Evolutionary conservation across 1,140 invertebrate genomes (phyloP), one percentile per base, ranked within the genome.

Genomic region (Conus betulinus): DNA sequence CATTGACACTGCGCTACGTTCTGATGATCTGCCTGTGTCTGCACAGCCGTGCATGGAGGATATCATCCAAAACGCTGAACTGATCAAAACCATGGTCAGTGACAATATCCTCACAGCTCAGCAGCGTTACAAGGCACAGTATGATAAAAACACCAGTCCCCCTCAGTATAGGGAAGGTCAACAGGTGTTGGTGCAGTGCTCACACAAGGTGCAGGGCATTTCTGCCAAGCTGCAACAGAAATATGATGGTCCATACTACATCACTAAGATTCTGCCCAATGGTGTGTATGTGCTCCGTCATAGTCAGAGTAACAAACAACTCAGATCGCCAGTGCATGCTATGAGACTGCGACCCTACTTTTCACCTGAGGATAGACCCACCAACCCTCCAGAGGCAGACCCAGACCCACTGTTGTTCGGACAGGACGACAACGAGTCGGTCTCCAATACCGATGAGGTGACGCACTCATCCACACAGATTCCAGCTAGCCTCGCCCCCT

Each of bases 191-290:
- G 15, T 85, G 15, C 51, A 39, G 5, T 63, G 57, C n/a, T 85
- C 84, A 11, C 57, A 85, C 25, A 67, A 67, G 5, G 7, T 3
- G 10, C 84, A n/a, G 23, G 17, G 84, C 7, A 27, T 85, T 39
- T 27, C 84, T 11, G 15, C 15, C n/a, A 85, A 85, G 25, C 51
- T 85, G 5, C 67, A 71, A 13, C 57, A 27, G 57, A 85, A 85
- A 63, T 85, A 51, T 39, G 57, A 67, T 10, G 84, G 84, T 39
- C 84, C 84, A 23, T 85, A 63, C 57, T 63, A 85, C 20, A 63
- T 85, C 15, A 71, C 67, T 6, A 51, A 67, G 25, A 39, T 25
- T 23, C 15, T n/a, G n/a, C n/a, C n/a, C n/a, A n/a, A n/a, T n/a
- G n/a, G n/a, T n/a, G n/a, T n/a, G n/a, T n/a, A n/a, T n/a, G n/a